phyloP scores from a whole-genome alignment of 2,888 invertebrate genomes.

The Merodon equestris region DNA sequence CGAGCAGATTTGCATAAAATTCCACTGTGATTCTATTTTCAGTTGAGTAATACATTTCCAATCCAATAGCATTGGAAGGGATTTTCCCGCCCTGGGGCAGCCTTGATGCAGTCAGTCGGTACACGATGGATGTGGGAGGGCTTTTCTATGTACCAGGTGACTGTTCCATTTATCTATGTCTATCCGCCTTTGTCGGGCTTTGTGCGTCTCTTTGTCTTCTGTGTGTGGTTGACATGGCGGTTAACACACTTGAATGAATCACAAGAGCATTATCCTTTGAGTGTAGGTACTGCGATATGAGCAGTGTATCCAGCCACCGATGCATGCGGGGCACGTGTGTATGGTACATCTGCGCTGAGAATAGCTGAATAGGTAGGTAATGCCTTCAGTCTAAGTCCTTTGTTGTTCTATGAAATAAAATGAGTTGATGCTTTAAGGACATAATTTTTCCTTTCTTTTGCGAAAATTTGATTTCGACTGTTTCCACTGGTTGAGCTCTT shows the following conservation, averaged over 20 bases:
- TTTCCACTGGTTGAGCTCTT: constrained; percentile 7
- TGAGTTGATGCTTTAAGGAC: constrained; percentile 35
- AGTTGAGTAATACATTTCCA: constrained; percentile 62
- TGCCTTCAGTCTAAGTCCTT: constrained; percentile 19
- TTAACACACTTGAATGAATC: constrained; percentile 56
- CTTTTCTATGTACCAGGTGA: constrained; percentile 33
- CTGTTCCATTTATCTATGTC: too few species aligned
- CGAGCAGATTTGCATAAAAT: constrained; percentile 64
- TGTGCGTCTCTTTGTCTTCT: constrained; percentile 7
- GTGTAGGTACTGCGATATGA: constrained; percentile 6
- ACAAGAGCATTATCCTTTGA: constrained; percentile 35
- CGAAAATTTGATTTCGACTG: constrained; percentile 24
- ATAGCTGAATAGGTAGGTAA: constrained; percentile 1
- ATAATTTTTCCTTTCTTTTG: constrained; percentile 10
- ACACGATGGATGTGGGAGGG: constrained; percentile 18
- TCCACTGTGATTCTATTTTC: constrained; percentile 63
- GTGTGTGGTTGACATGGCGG: constrained; percentile 54
- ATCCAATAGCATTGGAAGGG: constrained; percentile 56
- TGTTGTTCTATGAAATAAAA: constrained; percentile 50
- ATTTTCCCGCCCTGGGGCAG: constrained; percentile 11
- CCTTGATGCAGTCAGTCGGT: constrained; percentile 1
- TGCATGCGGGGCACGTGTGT: constrained; percentile 24
- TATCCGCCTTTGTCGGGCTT: too few species aligned
- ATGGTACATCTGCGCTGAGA: constrained; percentile 6
- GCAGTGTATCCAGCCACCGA: constrained; percentile 28